Evolutionary conservation across 2,113 vertebrate species (phyloP).

Genomic region (Pterocles orientalis): DNA sequence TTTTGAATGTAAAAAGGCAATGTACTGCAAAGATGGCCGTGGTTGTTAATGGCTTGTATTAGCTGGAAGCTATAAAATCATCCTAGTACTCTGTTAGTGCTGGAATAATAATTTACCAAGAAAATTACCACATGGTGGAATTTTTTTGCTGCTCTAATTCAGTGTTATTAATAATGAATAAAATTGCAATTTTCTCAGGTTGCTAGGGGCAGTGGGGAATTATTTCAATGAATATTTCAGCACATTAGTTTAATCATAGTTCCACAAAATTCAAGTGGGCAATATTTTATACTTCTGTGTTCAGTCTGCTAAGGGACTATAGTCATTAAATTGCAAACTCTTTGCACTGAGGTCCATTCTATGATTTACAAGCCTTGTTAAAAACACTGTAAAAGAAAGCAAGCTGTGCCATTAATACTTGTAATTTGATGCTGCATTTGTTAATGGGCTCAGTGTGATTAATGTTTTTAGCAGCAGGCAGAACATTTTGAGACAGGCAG

Average conservation of each 20-base stretch:
- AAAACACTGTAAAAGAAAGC: constrained; percentile 89
- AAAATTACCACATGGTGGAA: constrained; percentile 94
- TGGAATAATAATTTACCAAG: constrained; percentile 97
- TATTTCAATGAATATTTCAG: constrained; percentile 99
- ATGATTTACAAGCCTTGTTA: constrained; percentile 98
- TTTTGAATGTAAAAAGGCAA: constrained; percentile 64
- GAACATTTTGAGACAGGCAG: constrained; percentile 56
- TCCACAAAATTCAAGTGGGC: constrained; percentile 83
- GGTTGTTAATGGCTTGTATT: constrained; percentile 89
- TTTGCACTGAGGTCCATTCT: constrained; percentile 85
- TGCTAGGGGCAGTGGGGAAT: constrained; percentile 90
- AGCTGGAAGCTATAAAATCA: constrained; percentile 90
- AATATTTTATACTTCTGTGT: constrained; percentile 92
- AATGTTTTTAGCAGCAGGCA: constrained; percentile 79
- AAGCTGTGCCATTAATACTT: constrained; percentile 90
- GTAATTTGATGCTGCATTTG: constrained; percentile 93
- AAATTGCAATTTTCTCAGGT: constrained; percentile 94
- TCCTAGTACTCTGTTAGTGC: constrained; percentile 84
- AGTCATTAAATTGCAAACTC: constrained; percentile 92
- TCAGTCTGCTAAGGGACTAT: constrained; percentile 81
- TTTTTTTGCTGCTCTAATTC: constrained; percentile 89
- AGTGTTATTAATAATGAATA: constrained; percentile 99
- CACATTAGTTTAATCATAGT: constrained; percentile 99
- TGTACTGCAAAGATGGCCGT: constrained; percentile 77
- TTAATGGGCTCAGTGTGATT: constrained; percentile 88